A percentile compares a stretch with the other conserved stretches of the same genome.
phyloP scores from a whole-genome alignment of 2,113 vertebrate species.

The Pluvianellus socialis region DNA sequence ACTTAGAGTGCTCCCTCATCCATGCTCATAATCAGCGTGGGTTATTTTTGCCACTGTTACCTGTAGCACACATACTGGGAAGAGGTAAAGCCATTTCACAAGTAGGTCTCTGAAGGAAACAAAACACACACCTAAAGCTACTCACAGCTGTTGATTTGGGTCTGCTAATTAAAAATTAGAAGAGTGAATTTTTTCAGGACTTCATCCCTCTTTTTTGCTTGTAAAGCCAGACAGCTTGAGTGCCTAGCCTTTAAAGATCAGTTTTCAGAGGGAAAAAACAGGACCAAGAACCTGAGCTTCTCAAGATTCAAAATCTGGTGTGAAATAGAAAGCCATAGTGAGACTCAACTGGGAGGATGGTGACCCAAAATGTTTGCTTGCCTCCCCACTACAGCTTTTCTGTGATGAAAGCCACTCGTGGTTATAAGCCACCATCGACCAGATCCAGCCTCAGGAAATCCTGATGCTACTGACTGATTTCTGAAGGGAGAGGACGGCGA shows the following conservation, averaged over 20 bases:
- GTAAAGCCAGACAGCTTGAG: background rate
- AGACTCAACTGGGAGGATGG: fast-evolving
- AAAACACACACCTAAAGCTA: background rate
- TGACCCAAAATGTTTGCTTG: background rate
- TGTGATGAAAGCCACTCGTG: fast-evolving
- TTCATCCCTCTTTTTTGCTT: background rate
- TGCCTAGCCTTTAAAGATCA: background rate
- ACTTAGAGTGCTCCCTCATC: background rate
- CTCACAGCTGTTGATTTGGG: background rate
- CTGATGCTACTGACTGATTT: background rate
- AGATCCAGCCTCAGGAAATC: background rate
- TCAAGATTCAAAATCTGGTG: background rate
- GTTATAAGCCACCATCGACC: background rate
- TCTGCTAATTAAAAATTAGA: background rate
- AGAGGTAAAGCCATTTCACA: background rate
- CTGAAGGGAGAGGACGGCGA: background rate
- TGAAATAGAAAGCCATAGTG: background rate
- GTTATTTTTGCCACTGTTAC: background rate
- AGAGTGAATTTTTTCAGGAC: background rate
- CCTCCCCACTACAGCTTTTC: background rate
- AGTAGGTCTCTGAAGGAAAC: background rate
- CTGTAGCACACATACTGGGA: background rate
- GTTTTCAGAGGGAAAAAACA: background rate
- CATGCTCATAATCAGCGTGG: background rate
- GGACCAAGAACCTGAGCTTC: background rate